These are phyloP conservation scores for Loxodonta africana DNA, from an alignment of 2,113 vertebrate species.

Conservation along the genomic window DNA sequence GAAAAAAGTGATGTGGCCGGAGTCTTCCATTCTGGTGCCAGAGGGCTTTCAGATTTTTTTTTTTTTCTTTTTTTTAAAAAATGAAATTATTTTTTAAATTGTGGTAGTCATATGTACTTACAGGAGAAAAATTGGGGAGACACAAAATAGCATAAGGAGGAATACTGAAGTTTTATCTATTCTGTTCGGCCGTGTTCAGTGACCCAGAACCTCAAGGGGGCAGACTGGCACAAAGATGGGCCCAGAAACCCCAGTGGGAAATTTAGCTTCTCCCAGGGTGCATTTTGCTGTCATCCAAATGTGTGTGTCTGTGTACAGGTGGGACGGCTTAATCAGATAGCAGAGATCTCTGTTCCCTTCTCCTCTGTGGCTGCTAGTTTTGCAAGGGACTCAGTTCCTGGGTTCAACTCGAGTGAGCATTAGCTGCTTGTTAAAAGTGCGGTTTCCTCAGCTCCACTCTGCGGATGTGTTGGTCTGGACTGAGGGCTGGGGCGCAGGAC, in stretches of 20 bases:
- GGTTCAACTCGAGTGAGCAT: background rate
- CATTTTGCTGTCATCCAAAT: rapidly evolving
- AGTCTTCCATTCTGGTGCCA: background rate
- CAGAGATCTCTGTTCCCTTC: background rate
- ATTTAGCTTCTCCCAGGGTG: background rate
- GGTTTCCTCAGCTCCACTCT: background rate
- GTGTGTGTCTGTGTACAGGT: rapidly evolving
- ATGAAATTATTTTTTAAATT: conserved; percentile 17
- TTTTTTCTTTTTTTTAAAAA: background rate
- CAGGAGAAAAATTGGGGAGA: background rate
- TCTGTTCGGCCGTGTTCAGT: background rate
- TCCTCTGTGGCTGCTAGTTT: background rate
- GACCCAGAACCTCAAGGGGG: background rate
- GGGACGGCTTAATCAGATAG: background rate
- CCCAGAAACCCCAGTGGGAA: background rate
- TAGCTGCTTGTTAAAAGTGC: background rate
- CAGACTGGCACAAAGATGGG: background rate
- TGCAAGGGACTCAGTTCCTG: background rate
- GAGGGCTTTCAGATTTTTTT: background rate
- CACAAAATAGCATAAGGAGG: background rate
- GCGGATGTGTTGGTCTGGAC: rapidly evolving
- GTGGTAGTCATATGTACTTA: background rate
- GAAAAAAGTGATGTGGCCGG: background rate
- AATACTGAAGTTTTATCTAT: background rate
- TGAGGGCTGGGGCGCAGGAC: background rate